Evolutionary conservation across 2,888 invertebrate genomes (phyloP).

Genomic region (Lamellibrachia columna): DNA sequence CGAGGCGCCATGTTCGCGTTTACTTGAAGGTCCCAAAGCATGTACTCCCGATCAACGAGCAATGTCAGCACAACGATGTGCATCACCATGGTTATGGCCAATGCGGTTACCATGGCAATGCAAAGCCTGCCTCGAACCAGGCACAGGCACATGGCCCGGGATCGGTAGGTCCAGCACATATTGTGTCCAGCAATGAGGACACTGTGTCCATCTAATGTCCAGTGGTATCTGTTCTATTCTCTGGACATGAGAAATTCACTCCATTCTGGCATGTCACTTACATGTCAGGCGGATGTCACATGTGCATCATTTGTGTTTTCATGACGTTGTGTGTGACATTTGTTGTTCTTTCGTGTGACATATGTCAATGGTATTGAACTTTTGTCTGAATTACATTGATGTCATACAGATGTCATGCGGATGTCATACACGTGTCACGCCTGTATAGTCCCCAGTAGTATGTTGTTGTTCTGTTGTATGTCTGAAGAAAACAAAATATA

Average conservation of each 20-base stretch:
- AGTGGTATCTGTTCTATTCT: neutral
- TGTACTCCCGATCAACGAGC: conserved; percentile 21
- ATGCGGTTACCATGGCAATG: neutral
- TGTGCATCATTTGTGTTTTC: neutral
- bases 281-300: neutral
- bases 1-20: neutral
- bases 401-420: neutral
- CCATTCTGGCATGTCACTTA: neutral
- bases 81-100: conserved; percentile 24
- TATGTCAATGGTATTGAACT: neutral
- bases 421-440: neutral
- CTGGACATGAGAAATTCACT: neutral
- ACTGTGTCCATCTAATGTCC: neutral
- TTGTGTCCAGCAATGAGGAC: too few relatives aligned
- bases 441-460: neutral
- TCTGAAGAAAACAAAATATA: neutral
- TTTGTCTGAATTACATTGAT: neutral
- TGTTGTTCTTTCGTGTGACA: neutral
- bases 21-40: neutral
- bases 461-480: neutral
- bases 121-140: conserved; percentile 25
- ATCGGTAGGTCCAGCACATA: neutral
- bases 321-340: neutral
- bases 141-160: conserved; percentile 18
- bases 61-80: conserved; percentile 23